These are phyloP conservation scores for Myoxocephalus aenaeus DNA, from an alignment of 2,797 vertebrate species.

Conservation along the genomic window DNA sequence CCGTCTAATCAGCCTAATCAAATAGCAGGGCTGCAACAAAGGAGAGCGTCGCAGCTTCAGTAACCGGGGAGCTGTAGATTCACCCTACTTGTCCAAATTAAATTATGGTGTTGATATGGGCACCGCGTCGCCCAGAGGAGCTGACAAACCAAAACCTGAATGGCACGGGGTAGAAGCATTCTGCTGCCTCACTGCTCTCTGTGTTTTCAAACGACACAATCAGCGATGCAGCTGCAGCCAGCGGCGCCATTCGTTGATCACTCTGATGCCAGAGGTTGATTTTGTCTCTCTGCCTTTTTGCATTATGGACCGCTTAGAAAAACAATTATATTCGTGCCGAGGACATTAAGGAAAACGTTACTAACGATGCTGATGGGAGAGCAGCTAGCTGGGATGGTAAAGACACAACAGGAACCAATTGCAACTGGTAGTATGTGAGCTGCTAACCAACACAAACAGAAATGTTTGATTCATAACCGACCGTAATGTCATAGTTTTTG, in stretches of 20 bases:
- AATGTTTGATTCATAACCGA: neutral
- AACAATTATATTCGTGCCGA: neutral
- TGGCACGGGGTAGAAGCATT: slow-evolving; percentile 3
- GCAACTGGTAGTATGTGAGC: slow-evolving; percentile 3
- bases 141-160: slow-evolving; percentile 32
- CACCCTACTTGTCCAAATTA: slow-evolving; percentile 40
- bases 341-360: neutral
- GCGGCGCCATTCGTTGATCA: slow-evolving; percentile 10
- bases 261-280: neutral
- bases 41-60: slow-evolving; percentile 3
- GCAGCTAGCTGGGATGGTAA: neutral
- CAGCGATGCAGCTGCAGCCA: slow-evolving; percentile 32
- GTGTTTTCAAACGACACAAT: slow-evolving; percentile 23
- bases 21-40: slow-evolving; percentile 24
- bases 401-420: neutral
- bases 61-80: slow-evolving; percentile 37
- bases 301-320: neutral
- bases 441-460: neutral
- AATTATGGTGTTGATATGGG: slow-evolving; percentile 28
- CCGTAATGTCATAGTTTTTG: neutral
- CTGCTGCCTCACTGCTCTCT: slow-evolving; percentile 20
- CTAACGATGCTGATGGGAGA: neutral
- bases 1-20: slow-evolving; percentile 39
- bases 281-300: neutral
- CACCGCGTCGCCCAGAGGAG: slow-evolving; percentile 23